A percentile compares a stretch with the other conserved stretches of the same genome.
Conservation (phyloP, 2,797 vertebrate species). For the Pantherophis alleghaniensis region DNA sequence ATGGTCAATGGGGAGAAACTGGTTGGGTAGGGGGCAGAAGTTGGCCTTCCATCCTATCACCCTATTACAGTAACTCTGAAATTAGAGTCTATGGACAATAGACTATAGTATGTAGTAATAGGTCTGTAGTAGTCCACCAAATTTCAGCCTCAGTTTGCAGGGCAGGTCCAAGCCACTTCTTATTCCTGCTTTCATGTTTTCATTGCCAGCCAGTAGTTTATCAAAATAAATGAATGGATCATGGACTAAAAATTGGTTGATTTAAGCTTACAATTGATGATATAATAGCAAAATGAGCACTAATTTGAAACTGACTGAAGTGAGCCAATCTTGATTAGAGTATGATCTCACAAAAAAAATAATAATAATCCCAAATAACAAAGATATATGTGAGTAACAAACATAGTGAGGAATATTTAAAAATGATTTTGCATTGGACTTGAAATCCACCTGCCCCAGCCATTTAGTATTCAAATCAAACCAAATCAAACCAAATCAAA, state of each 20-base stretch:
- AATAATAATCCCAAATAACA: not conserved
- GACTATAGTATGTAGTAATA: not conserved
- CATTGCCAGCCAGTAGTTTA: not conserved
- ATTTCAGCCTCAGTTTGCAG: not conserved
- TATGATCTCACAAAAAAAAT: not conserved
- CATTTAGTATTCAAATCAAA: not conserved
- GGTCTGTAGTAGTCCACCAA: not conserved
- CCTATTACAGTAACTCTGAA: not conserved
- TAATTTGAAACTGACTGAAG: not conserved
- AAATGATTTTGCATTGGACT: not conserved
- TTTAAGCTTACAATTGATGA: not conserved
- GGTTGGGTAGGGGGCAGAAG: not conserved
- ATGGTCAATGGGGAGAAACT: not conserved
- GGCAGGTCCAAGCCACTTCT: not conserved
- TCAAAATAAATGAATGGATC: not conserved
- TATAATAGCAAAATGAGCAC: not conserved
- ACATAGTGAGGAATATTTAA: not conserved
- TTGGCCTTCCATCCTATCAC: not conserved
- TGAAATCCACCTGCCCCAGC: not conserved
- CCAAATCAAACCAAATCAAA: no score
- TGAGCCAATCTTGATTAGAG: not conserved
- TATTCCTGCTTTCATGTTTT: not conserved
- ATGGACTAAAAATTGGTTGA: not conserved
- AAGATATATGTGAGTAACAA: not conserved
- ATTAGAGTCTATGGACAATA: not conserved